Evolutionary conservation across 2,113 vertebrate species (phyloP), one percentile per base, ranked within the genome.

Genomic region (Pavo muticus): DNA sequence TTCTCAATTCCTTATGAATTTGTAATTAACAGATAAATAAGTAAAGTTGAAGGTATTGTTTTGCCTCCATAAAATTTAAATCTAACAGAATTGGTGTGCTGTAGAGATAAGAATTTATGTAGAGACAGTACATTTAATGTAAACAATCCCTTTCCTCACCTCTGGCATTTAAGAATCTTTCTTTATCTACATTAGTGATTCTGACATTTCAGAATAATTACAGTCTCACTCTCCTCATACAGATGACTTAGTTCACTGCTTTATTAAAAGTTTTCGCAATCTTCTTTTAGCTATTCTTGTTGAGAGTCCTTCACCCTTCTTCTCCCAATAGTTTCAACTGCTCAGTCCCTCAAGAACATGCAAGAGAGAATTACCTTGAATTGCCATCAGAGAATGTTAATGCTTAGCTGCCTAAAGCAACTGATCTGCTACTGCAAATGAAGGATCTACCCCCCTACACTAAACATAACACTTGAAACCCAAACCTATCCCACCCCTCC

Each of bases 191-290:
- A 21, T 71, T 74, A 56, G 10, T 30, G 15, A 87, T 60, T 81
- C 20, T 74, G 47, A 56, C 39, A 74, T 88, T 91, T 90, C 50
- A 88, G 82, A 91, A 44, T 79, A 79, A 79, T 83, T 73, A 25
- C 12, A 65, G 48, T 50, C 47, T 78, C 27, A 20, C 4, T 78
- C 68, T 15, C 47, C 3, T 4, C 8, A 44, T 57, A 54, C 3
- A 60, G 32, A 37, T 68, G 71, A 42, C 7, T 79, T 80, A 84
- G 18, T 65, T 82, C 59, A 65, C 11, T 57, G 20, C 5, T 85
- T 80, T 52, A 63, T 83, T 24, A 29, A 47, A 56, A 10, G 32
- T 5, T 39, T 60, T 83, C 81, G 5, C 15, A 32, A 2, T 83
- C 20, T 4, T 9, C 2, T 77, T 83, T 77, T 40, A 9, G 10